Evolutionary conservation across 2,888 invertebrate genomes (phyloP).

Genomic region (Maniola hyperantus): DNA sequence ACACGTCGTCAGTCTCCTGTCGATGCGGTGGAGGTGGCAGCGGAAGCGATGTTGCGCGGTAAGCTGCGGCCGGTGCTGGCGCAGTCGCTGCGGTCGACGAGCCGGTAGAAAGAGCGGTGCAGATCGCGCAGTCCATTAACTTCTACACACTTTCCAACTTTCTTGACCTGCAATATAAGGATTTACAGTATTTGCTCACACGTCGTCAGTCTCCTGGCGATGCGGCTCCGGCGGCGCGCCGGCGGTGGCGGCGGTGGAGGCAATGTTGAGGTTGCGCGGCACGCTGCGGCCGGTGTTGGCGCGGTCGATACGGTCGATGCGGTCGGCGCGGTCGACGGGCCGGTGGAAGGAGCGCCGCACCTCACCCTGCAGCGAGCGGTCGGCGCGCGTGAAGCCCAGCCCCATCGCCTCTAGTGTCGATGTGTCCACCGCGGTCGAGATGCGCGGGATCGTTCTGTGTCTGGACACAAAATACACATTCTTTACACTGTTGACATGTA

Average conservation of each 20-base stretch:
- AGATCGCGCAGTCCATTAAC: too few species aligned
- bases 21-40: slow-evolving; percentile 62
- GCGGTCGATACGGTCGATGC: slow-evolving; percentile 52
- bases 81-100: too few species aligned
- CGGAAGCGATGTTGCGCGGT: slow-evolving; percentile 73
- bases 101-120: too few species aligned
- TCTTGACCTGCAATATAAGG: neutral
- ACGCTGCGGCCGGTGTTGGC: slow-evolving; percentile 70
- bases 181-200: slow-evolving; percentile 3
- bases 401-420: slow-evolving; percentile 53
- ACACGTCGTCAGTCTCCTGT: too few species aligned
- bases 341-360: slow-evolving; percentile 77
- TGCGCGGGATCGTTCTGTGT: slow-evolving; percentile 77
- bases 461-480: slow-evolving; percentile 47
- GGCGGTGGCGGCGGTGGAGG: slow-evolving; percentile 61
- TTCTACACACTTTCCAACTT: too few species aligned
- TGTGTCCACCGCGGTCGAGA: slow-evolving; percentile 64
- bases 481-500: too few species aligned
- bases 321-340: slow-evolving; percentile 41
- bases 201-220: slow-evolving; percentile 21
- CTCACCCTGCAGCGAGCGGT: slow-evolving; percentile 61
- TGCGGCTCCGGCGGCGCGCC: slow-evolving; percentile 51
- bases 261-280: slow-evolving; percentile 81
- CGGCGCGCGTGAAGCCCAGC: slow-evolving; percentile 53
- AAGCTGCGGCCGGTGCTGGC: slow-evolving; percentile 69